Evolutionary conservation across 1,140 invertebrate species (phyloP), one percentile per base, ranked within the genome.

Genomic region (Luehdorfia chinensis): DNA sequence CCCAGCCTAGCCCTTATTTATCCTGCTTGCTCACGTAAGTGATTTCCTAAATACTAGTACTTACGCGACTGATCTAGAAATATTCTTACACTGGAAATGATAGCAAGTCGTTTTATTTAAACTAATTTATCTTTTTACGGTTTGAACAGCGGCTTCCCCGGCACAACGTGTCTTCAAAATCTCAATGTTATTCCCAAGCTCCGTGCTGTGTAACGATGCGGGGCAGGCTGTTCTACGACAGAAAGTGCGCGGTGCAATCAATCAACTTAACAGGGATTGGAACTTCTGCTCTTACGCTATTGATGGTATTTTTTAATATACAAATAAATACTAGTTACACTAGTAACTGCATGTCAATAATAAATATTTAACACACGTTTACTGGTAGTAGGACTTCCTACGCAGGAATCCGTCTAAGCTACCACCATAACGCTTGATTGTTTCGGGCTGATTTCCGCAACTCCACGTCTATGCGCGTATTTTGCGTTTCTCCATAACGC

Each of bases 101-200:
- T n/a, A n/a, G n/a, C n/a, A n/a, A n/a, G n/a, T n/a, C n/a, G n/a
- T n/a, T n/a, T n/a, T n/a, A n/a, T n/a, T n/a, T n/a, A n/a, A n/a
- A n/a, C n/a, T 27, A 47, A 36, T 15, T 27, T 34, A 39, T 14
- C 25, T 31, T 46, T 53, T 48, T 28, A n/a, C n/a, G 39, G 48
- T 53, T 19, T 47, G 36, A 34, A 33, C 72, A 93, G 93, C 91
- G 43, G 90, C 95, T 2, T 92, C 94, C 57, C 90, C 95, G 8
- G 96, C 96, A 25, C 96, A 97, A 74, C 90, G 96, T 28, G 95
- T 98, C 0, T 97, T 97, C 88, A 96, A 94, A 71, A 93, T 97
- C 47, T 93, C 93, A 36, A 95, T 98, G 94, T 90, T 96, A 41
- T 97, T 97, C 93, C 95, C 96, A 44, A 96, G 94, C 49, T 95